Conservation (phyloP, 2,113 vertebrate species). For the Zootoca vivipara region DNA sequence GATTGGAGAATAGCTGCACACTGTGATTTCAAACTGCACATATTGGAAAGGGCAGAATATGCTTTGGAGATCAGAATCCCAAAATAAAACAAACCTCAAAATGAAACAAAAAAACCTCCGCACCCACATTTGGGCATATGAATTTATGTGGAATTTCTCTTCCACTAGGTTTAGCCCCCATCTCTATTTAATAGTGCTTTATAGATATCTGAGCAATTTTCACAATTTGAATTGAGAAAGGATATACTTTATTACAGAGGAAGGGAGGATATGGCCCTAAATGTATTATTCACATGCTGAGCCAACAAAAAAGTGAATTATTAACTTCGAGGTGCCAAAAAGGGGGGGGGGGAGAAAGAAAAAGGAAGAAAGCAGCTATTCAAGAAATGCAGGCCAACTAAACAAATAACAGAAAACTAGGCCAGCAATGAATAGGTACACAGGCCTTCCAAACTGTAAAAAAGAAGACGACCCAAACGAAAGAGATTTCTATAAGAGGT, state of each 20-base stretch:
- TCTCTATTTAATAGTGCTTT: neutral
- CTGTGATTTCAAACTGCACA: neutral
- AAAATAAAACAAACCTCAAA: neutral
- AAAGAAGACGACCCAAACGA: neutral
- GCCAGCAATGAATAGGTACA: neutral
- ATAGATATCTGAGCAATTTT: neutral
- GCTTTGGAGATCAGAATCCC: neutral
- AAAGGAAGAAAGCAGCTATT: neutral
- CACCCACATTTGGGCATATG: neutral
- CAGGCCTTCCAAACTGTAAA: neutral
- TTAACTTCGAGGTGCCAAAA: constrained; percentile 5
- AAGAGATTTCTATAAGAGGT: neutral
- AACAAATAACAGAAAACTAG: neutral
- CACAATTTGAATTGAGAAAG: neutral
- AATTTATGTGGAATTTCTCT: neutral
- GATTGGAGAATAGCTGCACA: neutral
- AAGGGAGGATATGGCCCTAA: neutral
- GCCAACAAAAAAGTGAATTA: constrained; percentile 21
- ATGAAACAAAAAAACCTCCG: neutral
- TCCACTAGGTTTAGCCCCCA: neutral
- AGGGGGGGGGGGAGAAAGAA: neutral
- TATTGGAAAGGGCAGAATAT: neutral
- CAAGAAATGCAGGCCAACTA: neutral
- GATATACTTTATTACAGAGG: neutral
- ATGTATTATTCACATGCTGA: constrained; percentile 18